Conservation (phyloP, 2,797 vertebrate genomes). For the Chiloscyllium punctatum region DNA sequence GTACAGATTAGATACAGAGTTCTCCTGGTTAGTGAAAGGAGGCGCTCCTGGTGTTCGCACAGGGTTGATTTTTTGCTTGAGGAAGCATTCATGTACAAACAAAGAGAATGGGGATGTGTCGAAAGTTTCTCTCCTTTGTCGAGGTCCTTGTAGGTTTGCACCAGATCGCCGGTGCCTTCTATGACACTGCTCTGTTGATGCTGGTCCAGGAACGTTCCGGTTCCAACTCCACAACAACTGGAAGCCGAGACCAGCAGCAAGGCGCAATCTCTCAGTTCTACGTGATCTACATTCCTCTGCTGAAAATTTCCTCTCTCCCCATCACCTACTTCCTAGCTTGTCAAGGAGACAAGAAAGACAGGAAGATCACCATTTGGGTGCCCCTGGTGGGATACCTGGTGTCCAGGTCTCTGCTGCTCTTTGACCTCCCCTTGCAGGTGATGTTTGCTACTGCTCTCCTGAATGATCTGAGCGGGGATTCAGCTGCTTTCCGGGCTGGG, state of each 20-base stretch:
- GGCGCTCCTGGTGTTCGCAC: background rate
- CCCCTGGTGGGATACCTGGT: constrained; percentile 74
- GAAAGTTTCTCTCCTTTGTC: background rate
- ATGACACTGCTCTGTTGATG: constrained; percentile 74
- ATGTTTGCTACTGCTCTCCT: constrained; percentile 71
- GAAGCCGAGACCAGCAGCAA: constrained; percentile 60
- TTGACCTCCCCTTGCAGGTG: constrained; percentile 65
- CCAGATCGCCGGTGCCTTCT: constrained; percentile 76
- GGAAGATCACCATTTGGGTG: constrained; percentile 67
- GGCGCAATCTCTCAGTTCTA: constrained; percentile 78
- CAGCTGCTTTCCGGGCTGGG: constrained; percentile 73
- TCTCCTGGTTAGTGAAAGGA: background rate
- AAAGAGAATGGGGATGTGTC: background rate
- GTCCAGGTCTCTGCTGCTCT: constrained; percentile 63
- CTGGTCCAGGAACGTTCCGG: constrained; percentile 70
- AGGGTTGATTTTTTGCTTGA: no score
- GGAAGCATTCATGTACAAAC: no score
- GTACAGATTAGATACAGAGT: background rate
- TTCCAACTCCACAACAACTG: constrained; percentile 42
- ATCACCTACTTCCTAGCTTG: constrained; percentile 70
- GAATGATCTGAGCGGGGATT: constrained; percentile 73
- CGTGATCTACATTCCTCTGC: constrained; percentile 73
- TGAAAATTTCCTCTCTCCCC: constrained; percentile 63
- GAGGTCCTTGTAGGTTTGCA: constrained; percentile 49
- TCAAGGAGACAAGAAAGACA: constrained; percentile 69